Conservation (phyloP, 2,113 vertebrate genomes). For the Miniopterus natalensis region DNA sequence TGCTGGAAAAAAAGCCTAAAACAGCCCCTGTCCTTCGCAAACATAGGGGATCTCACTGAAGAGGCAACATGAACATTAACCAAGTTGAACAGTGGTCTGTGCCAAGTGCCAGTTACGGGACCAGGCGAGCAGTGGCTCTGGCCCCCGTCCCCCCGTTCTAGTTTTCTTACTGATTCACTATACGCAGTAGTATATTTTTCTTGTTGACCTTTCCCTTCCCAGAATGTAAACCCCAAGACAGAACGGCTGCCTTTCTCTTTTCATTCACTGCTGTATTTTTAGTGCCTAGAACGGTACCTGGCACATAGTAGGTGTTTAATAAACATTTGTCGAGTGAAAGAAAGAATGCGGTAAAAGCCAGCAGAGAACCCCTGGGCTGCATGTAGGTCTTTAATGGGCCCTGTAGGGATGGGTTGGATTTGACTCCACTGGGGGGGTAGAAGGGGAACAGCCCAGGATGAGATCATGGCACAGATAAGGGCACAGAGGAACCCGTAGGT, state of each 20-base stretch:
- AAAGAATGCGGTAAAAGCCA: neutral
- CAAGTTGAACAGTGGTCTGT: neutral
- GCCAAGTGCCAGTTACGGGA: neutral
- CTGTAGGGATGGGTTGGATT: neutral
- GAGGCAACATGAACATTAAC: neutral
- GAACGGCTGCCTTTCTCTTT: neutral
- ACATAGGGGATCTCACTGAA: neutral
- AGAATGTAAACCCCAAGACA: neutral
- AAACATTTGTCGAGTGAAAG: neutral
- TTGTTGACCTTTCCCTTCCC: neutral
- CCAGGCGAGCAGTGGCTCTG: neutral
- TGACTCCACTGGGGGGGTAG: neutral
- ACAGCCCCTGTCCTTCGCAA: neutral
- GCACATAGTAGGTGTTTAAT: neutral
- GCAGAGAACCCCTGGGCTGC: neutral
- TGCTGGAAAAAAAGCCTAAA: neutral
- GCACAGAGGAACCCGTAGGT: neutral
- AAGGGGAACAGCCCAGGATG: neutral
- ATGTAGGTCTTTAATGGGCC: neutral
- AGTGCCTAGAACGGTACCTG: neutral
- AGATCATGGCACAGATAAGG: neutral
- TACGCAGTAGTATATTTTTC: too few relatives aligned
- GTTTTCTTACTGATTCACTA: neutral
- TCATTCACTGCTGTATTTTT: neutral
- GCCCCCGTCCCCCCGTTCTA: neutral